Conservation (phyloP, 1,140 invertebrate genomes). For the Drosophila pachea region DNA sequence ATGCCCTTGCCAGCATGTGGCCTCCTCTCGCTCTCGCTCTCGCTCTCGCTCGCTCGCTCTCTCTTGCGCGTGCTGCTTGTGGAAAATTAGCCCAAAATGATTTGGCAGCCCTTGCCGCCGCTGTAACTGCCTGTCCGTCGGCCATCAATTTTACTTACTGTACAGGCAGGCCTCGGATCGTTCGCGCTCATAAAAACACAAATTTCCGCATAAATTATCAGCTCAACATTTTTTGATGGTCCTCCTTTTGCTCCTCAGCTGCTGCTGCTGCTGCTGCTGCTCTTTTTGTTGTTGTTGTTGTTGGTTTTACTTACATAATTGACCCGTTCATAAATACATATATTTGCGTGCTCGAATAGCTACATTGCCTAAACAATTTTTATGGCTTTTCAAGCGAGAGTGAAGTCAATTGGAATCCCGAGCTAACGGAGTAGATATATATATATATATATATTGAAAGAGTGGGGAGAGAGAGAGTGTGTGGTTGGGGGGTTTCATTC, state of each 20-base stretch:
- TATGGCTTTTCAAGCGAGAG: no score
- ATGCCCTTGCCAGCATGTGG: conserved; percentile 24
- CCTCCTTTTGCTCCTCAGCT: neutral
- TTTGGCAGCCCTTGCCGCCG: conserved; percentile 46
- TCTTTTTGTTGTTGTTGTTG: neutral
- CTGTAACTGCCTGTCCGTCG: conserved; percentile 63
- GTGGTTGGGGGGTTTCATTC: no score
- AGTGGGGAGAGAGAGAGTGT: no score
- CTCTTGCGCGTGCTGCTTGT: neutral
- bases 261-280: neutral
- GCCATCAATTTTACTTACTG: conserved; percentile 62
- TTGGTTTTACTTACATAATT: conserved; percentile 39
- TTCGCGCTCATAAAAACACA: conserved; percentile 64
- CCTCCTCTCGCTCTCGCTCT: neutral
- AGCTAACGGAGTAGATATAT: no score
- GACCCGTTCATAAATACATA: conserved; percentile 26
- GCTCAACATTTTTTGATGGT: conserved; percentile 55
- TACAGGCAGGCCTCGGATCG: conserved; percentile 30
- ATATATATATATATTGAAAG: no score
- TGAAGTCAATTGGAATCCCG: no score
- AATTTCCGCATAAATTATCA: conserved; percentile 70
- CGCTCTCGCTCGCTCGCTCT: neutral
- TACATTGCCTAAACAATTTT: no score
- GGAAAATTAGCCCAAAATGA: conserved; percentile 55
- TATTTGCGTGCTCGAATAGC: no score